These are phyloP conservation scores for Masnerella sp. DNA, from an alignment of 2,888 invertebrate genomes.

Conservation along the genomic window DNA sequence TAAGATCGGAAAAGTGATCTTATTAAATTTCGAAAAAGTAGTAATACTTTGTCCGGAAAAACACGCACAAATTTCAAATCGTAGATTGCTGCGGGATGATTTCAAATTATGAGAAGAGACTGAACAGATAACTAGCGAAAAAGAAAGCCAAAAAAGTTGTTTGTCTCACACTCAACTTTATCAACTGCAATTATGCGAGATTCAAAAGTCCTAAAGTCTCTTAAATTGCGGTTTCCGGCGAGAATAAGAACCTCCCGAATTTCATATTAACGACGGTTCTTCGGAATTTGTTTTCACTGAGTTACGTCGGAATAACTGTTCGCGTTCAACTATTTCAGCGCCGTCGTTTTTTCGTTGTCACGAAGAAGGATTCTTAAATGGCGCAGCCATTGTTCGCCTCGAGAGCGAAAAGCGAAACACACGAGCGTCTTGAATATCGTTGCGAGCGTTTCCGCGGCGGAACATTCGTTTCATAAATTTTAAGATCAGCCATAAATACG, in stretches of 20 bases:
- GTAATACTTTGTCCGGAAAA: too few relatives aligned
- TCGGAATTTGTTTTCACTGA: slow-evolving; percentile 17
- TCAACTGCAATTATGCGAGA: not conserved
- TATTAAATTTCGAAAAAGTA: too few relatives aligned
- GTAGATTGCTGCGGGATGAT: too few relatives aligned
- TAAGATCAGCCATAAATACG: slow-evolving; percentile 49
- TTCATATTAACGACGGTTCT: slow-evolving; percentile 19
- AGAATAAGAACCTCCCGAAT: not conserved
- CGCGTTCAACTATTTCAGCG: slow-evolving; percentile 33
- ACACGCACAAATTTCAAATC: too few relatives aligned
- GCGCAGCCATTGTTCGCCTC: slow-evolving; percentile 40
- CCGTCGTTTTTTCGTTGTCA: slow-evolving; percentile 21
- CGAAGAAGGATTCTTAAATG: slow-evolving; percentile 35
- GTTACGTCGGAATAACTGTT: slow-evolving; percentile 25
- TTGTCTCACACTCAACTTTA: too few relatives aligned
- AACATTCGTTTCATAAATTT: slow-evolving; percentile 51
- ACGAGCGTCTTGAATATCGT: slow-evolving; percentile 18
- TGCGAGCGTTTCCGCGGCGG: slow-evolving; percentile 29
- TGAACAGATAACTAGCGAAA: not conserved
- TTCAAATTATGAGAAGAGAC: not conserved
- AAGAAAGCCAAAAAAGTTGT: too few relatives aligned
- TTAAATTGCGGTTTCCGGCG: not conserved
- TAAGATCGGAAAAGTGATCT: too few relatives aligned
- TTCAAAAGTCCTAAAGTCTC: slow-evolving; percentile 5
- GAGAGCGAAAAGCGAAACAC: slow-evolving; percentile 38